Conservation (phyloP, 2,113 vertebrate genomes). For the Butastur rufipennis region DNA sequence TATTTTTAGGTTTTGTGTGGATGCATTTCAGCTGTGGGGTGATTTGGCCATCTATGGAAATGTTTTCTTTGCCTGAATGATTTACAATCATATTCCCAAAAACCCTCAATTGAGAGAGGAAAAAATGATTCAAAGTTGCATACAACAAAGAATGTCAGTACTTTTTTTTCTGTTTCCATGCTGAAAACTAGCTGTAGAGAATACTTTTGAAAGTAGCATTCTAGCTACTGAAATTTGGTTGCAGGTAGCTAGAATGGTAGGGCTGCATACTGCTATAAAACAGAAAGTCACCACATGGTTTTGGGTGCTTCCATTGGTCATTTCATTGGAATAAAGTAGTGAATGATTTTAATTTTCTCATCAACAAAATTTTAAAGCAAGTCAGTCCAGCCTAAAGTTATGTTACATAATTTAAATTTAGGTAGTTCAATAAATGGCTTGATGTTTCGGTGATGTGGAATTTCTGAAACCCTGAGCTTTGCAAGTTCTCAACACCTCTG, state of each 20-base stretch:
- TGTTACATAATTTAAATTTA: neutral
- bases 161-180: neutral
- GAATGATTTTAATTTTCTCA: neutral
- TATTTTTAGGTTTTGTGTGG: constrained; percentile 30
- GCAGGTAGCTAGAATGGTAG: neutral
- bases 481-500: neutral
- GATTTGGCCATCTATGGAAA: constrained; percentile 18
- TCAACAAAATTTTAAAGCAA: neutral
- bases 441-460: neutral
- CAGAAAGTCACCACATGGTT: neutral
- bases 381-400: neutral
- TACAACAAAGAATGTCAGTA: neutral
- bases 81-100: neutral
- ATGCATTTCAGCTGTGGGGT: neutral
- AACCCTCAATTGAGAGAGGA: neutral
- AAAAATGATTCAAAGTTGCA: neutral
- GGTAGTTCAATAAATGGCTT: neutral
- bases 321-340: neutral
- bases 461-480: neutral
- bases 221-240: neutral
- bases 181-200: neutral
- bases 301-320: neutral
- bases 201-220: neutral
- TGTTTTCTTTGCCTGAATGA: neutral
- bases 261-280: neutral